Percentiles rank a stretch among this genome's conserved stretches.
phyloP scores from a whole-genome alignment of 2,888 invertebrate genomes.

The Notocelia uddmanniana region DNA sequence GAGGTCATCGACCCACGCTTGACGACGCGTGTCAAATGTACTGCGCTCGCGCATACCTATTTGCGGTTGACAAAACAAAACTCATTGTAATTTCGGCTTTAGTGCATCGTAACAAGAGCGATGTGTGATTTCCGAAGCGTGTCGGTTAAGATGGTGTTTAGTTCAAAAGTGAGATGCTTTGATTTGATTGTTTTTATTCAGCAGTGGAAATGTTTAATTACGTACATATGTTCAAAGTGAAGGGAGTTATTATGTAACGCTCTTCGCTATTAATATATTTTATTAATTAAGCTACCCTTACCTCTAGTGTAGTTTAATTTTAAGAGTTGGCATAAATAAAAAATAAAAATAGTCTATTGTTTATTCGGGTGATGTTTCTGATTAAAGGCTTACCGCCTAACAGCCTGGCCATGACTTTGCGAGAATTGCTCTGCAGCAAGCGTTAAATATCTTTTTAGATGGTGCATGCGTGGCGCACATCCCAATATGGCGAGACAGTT shows the following conservation, averaged over 20 bases:
- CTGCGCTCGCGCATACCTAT: slow-evolving; percentile 50
- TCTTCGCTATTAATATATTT: background rate
- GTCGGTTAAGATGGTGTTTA: slow-evolving; percentile 49
- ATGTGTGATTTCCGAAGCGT: slow-evolving; percentile 11
- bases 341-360: no score
- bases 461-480: no score
- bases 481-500: no score
- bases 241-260: slow-evolving; percentile 4
- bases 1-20: slow-evolving; percentile 60
- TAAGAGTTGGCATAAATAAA: background rate
- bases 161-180: slow-evolving; percentile 65
- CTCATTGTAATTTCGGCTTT: slow-evolving; percentile 52
- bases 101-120: slow-evolving; percentile 31
- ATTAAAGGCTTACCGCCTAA: no score
- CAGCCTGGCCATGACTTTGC: no score
- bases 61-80: slow-evolving; percentile 45
- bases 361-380: no score
- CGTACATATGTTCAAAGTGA: slow-evolving; percentile 50
- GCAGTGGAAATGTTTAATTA: slow-evolving; percentile 80
- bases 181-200: slow-evolving; percentile 81
- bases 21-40: slow-evolving; percentile 72
- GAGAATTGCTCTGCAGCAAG: no score
- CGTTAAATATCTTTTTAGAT: no score
- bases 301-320: background rate
- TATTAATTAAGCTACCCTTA: background rate